A percentile compares a stretch with the other conserved stretches of the same genome.
phyloP scores from a whole-genome alignment of 2,888 invertebrate species.

The Lasioglossum leucozonium region DNA sequence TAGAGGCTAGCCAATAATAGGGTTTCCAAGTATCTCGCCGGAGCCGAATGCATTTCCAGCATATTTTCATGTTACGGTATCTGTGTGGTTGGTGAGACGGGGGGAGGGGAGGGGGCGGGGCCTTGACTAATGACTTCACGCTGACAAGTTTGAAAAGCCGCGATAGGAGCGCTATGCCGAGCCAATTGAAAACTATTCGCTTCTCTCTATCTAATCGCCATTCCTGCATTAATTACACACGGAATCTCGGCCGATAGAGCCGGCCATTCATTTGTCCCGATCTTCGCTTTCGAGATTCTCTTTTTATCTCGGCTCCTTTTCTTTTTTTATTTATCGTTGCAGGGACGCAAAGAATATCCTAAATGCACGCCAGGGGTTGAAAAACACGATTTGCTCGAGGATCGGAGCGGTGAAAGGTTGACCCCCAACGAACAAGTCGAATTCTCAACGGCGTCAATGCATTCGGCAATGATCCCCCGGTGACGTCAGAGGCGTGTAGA shows the following conservation, averaged over 20 bases:
- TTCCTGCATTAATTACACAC: slow-evolving; percentile 55
- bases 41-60: background rate
- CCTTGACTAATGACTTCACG: slow-evolving; percentile 44
- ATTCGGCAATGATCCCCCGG: slow-evolving; percentile 60
- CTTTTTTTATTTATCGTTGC: background rate
- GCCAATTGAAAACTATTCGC: slow-evolving; percentile 38
- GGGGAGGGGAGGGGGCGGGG: too few species aligned
- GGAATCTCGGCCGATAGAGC: slow-evolving; percentile 16
- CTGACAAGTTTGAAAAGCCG: slow-evolving; percentile 19
- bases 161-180: slow-evolving; percentile 27
- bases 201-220: slow-evolving; percentile 52
- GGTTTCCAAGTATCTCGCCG: background rate
- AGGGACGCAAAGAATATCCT: background rate
- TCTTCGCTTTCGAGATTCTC: background rate
- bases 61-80: slow-evolving; percentile 18
- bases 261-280: background rate
- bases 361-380: background rate
- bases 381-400: background rate
- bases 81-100: too few species aligned
- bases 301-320: background rate
- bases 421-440: slow-evolving; percentile 4
- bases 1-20: background rate
- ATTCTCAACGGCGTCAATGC: slow-evolving; percentile 43
- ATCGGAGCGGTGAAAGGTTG: background rate
- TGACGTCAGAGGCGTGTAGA: slow-evolving; percentile 68